A percentile compares a stretch with the other conserved stretches of the same genome.
Evolutionary conservation across 2,797 vertebrate species (phyloP).

Genomic region (Coranthus polyacanthus): DNA sequence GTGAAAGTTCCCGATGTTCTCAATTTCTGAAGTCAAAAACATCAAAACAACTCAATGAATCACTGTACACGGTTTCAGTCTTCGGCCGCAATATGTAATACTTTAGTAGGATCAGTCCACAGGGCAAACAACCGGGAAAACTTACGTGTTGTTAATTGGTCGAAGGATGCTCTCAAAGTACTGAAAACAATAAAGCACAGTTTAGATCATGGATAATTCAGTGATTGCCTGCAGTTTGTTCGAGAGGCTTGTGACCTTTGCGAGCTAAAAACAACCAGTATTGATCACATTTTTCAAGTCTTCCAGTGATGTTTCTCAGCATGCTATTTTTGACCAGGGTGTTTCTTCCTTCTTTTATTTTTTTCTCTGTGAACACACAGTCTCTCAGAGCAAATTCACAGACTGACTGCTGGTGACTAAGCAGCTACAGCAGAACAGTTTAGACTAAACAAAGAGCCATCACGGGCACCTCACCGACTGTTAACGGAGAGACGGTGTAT

Average conservation of each 20-base stretch:
- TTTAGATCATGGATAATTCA: background rate
- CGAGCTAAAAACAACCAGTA: background rate
- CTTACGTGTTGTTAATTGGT: slow-evolving; percentile 93
- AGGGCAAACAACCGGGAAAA: slow-evolving; percentile 30
- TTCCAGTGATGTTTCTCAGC: background rate
- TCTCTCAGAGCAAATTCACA: background rate
- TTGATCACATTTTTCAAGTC: background rate
- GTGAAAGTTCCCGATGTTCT: slow-evolving; percentile 93
- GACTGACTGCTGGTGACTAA: background rate
- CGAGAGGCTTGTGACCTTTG: background rate
- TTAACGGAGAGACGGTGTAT: no score
- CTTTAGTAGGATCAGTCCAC: background rate
- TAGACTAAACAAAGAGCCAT: background rate
- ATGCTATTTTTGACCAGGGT: background rate
- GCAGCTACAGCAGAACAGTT: background rate
- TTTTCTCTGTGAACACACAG: background rate
- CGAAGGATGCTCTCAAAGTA: slow-evolving; percentile 91
- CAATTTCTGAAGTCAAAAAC: slow-evolving; percentile 86
- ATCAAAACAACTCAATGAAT: background rate
- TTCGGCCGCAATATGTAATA: no score
- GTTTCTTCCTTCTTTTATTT: background rate
- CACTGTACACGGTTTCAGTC: background rate
- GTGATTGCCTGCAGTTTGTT: background rate
- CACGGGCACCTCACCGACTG: background rate
- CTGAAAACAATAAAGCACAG: slow-evolving; percentile 73